Conservation (phyloP, 2,888 invertebrate species). For the Metellina segmentata region DNA sequence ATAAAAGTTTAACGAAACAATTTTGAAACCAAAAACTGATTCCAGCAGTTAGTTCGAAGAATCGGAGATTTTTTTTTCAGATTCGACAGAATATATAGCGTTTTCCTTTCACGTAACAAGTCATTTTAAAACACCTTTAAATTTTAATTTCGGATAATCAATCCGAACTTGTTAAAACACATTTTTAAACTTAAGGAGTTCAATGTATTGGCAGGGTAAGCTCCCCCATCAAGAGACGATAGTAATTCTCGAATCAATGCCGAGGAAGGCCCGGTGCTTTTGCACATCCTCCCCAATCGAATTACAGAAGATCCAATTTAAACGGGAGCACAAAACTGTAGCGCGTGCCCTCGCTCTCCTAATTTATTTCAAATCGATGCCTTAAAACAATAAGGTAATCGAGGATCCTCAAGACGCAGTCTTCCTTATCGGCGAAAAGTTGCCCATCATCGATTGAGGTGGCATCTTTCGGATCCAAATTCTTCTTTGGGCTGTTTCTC, state of each 20-base stretch:
- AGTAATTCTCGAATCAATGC: not conserved
- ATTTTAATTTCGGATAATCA: not conserved
- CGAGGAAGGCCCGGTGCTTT: not conserved
- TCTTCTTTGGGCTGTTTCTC: constrained; percentile 16
- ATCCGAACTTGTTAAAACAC: not conserved
- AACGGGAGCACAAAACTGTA: not conserved
- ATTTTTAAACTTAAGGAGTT: not conserved
- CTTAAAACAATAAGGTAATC: constrained; percentile 41
- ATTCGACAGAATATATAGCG: not conserved
- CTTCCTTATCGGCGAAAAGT: constrained; percentile 34
- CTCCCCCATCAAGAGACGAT: not conserved
- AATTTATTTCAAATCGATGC: constrained; percentile 51
- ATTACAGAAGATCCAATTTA: not conserved
- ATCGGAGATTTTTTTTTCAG: not conserved
- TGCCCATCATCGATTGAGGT: constrained; percentile 34
- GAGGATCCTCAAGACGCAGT: not conserved
- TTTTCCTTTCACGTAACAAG: not conserved
- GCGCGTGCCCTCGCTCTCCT: not conserved
- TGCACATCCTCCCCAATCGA: not conserved
- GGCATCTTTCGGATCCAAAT: constrained; percentile 21
- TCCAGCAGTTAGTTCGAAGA: too few species aligned
- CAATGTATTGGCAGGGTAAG: not conserved
- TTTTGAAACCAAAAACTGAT: too few species aligned
- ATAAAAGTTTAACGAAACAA: too few species aligned
- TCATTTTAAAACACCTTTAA: not conserved